Base-by-base conservation (phyloP, 2,797 vertebrate genomes). In the Adrianichthys oophorus region DNA sequence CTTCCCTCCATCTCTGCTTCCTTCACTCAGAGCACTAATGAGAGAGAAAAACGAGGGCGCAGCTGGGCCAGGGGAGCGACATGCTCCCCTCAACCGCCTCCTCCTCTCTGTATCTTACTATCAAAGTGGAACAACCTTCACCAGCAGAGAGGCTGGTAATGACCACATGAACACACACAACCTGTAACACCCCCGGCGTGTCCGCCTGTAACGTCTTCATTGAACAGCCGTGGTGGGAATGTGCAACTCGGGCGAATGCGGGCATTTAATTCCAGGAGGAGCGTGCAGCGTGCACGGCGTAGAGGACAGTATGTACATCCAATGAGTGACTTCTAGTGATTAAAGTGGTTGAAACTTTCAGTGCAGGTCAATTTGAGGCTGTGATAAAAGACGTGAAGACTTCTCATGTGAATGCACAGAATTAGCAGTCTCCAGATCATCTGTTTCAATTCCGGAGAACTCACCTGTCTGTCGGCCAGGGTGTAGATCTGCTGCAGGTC, bases 391-490 rank as follows among this genome's bases (percentile, higher is more conserved):
- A 26, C 1, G 24, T 26, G 24, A 26, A 26, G 19, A 26, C 24
- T 26, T 26, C 24, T 26, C 19, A 0, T 4, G 24, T 26, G 24
- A 7, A 26, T 26, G 24, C 24, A 26, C 24, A 26, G 24, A 7
- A 26, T 5, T 26, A 7, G 24, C 4, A 4, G 10, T 12, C 10
- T 3, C 1, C 10, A 12, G 1, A 37, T 4, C 32, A 37, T 12
- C 10, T 4, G 18, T 4, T 4, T 8, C 23, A 21, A 21, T 21
- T 58, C 10, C 41, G 5, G 1, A 15, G 69, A 45, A 44, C 79
- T 78, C 83, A 98, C 97, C 95, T 97, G 95, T 74, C 91, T 95
- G 74, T 98, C 96, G 0, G 94, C 97, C 89, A 99, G 94, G 5
- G 93, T 92, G 12, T 99, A 99, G 78, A 99, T 92, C 83, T 94